Evolutionary conservation across 2,888 invertebrate species (phyloP), one percentile per base, ranked within the genome.

Genomic region (Drosophila parthenogenetica): DNA sequence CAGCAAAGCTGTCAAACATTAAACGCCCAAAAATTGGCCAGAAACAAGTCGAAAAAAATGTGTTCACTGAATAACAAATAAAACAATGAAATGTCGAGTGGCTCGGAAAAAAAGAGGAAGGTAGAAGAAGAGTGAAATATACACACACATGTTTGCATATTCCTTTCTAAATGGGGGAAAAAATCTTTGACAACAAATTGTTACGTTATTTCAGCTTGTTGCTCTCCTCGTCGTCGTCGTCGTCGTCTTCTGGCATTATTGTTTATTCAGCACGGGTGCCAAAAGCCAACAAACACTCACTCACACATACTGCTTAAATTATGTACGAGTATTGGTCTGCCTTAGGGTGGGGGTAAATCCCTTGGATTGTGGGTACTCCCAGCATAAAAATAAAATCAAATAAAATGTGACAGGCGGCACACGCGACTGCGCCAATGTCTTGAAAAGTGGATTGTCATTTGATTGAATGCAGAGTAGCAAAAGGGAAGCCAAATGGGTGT

Each of bases 331-430:
- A 59, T 48, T 60, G 59, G 63, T 66, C 43, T 58, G 48, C 17
- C 25, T 19, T 29, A 8, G 3, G 35, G 43, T 48, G 16, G 14
- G 46, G 60, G 43, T 10, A 13, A 40, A 53, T 25, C 22, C 19
- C 35, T 17, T 42, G 17, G 29, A 16, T 25, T 22, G 40, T 10
- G 39, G 25, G 7, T 22, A 37, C 62, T 29, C 42, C 39, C 45
- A 22, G 62, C 59, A 77, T 61, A 57, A 54, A 81, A 74, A 74
- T 79, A 72, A 79, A 77, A 81, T 69, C 70, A 77, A 83, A 79
- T 71, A 70, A 77, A 73, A 71, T 64, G 67, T 68, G 82, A 57
- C 76, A 78, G 54, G 60, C 43, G 55, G 46, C 55, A 55, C 70
- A 73, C 69, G 67, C 73, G 68, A 75, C 54, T 69, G 54, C 62